Evolutionary conservation across 1,140 invertebrate genomes (phyloP).

Genomic region (Trinorchestia longiramus): DNA sequence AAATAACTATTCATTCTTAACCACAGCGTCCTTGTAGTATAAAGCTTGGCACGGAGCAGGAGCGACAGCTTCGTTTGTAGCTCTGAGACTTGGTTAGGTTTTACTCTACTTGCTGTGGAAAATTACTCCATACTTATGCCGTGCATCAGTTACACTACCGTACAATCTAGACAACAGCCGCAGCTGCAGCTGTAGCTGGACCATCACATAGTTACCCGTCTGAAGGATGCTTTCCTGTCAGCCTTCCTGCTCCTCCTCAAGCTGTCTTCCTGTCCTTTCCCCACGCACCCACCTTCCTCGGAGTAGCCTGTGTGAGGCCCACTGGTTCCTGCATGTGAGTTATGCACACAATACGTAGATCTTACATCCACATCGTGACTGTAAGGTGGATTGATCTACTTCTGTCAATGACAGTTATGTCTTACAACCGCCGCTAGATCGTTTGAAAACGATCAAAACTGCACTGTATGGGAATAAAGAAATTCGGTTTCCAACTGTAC

Average conservation of each 20-base stretch:
- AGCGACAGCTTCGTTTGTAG: neutral
- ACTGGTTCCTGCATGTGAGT: too few species aligned
- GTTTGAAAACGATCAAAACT: too few species aligned
- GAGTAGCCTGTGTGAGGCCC: too few species aligned
- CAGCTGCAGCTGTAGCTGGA: neutral
- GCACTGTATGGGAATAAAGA: too few species aligned
- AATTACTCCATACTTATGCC: neutral
- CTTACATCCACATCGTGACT: too few species aligned
- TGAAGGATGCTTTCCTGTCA: neutral
- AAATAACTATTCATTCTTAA: neutral
- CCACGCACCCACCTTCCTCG: too few species aligned
- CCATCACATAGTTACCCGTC: neutral
- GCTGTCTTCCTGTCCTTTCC: too few species aligned
- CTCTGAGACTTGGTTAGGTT: neutral
- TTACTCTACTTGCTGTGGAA: neutral
- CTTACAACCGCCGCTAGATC: too few species aligned
- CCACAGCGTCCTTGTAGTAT: neutral
- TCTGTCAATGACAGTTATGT: too few species aligned
- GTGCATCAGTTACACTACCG: neutral
- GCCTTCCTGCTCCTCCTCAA: neutral
- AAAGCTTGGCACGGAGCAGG: neutral
- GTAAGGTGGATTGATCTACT: too few species aligned
- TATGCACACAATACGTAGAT: too few species aligned
- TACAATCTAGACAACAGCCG: neutral
- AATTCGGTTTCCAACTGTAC: too few species aligned